Base-by-base conservation (phyloP, 2,888 invertebrate species). In the Eupelmus urozonus region DNA sequence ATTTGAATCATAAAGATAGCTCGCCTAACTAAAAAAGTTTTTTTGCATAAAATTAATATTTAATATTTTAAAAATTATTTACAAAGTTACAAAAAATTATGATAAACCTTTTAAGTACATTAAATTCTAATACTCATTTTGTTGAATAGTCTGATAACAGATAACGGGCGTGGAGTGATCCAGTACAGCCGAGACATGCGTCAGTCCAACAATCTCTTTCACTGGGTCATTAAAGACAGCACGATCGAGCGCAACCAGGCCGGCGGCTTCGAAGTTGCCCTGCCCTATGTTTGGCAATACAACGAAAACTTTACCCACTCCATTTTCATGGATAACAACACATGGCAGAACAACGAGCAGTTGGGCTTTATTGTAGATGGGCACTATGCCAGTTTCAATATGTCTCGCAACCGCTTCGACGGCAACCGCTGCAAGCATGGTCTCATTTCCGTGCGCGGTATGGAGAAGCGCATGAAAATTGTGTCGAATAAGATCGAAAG, bases 221-320 rank as follows among this genome's bases (percentile, higher is more conserved):
- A 98, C 88, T 99, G 99, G 93, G 92, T 96, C 29, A 90, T 98
- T 63, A 95, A 96, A 88, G 96, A 97, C 85, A 96, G 96, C 78
- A 94, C 95, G 0, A 93, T 99, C 80, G 96, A 96, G 87, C 92
- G 96, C 81, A 99, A 98, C 86, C 92, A 92, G 78, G 93, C 93
- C 29, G 97, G 97, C 13, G 99, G 99, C 0, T 94, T 99, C 82
- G 94, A 96, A 85, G 92, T 84, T 1, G 76, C 84, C 13, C 90
- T 99, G 49, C 99, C 99, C 0, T 97, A 97, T 83, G 98, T 98
- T 0, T 97, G 97, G 97, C 95, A 97, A 85, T 97, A 97, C 86
- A 96, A 97, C 87, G 97, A 97, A 90, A 97, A 97, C 87, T 96
- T 96, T 84, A 97, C 97, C 0, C 98, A 98, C 90, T 95, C 96